Evolutionary conservation across 2,797 vertebrate genomes (phyloP).

Genomic region (Rhinophrynus dorsalis): DNA sequence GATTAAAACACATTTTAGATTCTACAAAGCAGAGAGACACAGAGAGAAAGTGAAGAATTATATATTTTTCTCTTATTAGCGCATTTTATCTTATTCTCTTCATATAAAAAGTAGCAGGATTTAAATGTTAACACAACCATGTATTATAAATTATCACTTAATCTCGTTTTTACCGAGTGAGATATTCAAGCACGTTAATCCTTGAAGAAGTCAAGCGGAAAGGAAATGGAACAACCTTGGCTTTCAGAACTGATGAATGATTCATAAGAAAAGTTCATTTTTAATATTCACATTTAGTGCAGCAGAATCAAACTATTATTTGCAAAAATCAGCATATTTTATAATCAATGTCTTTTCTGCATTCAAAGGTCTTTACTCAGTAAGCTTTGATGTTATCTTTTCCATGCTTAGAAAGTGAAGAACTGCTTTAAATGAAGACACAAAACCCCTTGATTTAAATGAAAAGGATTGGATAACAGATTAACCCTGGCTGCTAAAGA

Average conservation of each 20-base stretch:
- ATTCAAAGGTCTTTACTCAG: background rate
- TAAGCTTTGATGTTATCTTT: conserved; percentile 1
- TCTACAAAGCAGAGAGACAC: too few species aligned
- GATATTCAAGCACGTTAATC: conserved; percentile 2
- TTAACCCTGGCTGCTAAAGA: too few species aligned
- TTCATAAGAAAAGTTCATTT: conserved; percentile 14
- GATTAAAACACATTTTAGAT: conserved; percentile 26
- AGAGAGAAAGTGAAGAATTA: background rate
- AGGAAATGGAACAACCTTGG: conserved; percentile 12
- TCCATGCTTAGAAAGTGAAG: background rate
- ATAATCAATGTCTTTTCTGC: conserved; percentile 11
- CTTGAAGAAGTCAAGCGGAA: conserved; percentile 9
- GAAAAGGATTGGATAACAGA: too few species aligned
- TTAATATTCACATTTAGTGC: conserved; percentile 14
- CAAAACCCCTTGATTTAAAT: too few species aligned
- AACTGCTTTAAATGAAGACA: background rate
- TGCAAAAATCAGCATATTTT: conserved; percentile 18
- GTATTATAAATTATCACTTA: conserved; percentile 38
- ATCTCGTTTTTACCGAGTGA: background rate
- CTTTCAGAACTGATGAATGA: conserved; percentile 30
- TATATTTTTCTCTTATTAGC: background rate
- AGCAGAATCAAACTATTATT: conserved; percentile 21
- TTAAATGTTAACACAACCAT: conserved; percentile 18
- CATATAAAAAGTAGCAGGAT: conserved; percentile 14
- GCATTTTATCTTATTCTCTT: conserved; percentile 15